A percentile compares a stretch with the other conserved stretches of the same genome.
Conservation (phyloP, 2,797 vertebrate species). For the Gastrophryne carolinensis region DNA sequence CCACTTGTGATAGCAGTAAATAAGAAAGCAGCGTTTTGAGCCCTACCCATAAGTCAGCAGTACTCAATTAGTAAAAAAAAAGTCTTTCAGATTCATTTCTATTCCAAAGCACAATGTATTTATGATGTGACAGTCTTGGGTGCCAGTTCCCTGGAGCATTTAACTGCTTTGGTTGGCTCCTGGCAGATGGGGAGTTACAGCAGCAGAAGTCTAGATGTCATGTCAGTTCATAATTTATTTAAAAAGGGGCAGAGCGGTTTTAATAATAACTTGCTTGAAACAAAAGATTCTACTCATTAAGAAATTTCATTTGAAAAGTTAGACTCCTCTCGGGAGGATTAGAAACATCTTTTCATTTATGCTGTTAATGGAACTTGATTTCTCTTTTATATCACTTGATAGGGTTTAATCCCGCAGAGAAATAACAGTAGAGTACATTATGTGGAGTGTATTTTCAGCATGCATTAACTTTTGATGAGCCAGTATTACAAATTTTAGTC, state of each 20-base stretch:
- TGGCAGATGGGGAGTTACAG: constrained; percentile 1
- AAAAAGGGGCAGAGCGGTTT: constrained; percentile 12
- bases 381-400: constrained; percentile 32
- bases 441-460: constrained; percentile 22
- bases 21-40: constrained; percentile 17
- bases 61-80: constrained; percentile 31
- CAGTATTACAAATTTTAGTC: background rate
- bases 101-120: background rate
- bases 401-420: constrained; percentile 48
- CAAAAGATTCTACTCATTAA: constrained; percentile 50
- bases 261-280: constrained; percentile 32
- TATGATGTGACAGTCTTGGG: constrained; percentile 3
- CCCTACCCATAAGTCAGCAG: constrained; percentile 24
- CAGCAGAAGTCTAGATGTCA: constrained; percentile 2
- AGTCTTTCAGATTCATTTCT: constrained; percentile 20
- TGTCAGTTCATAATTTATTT: constrained; percentile 34
- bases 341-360: constrained; percentile 48
- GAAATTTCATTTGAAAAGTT: constrained; percentile 48
- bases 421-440: constrained; percentile 40
- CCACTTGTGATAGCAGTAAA: constrained; percentile 37
- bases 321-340: constrained; percentile 36
- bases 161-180: background rate
- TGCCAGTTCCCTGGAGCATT: background rate
- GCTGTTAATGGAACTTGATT: constrained; percentile 41
- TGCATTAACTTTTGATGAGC: constrained; percentile 26